Percentiles rank a stretch among this genome's conserved stretches.
Evolutionary conservation across 2,888 invertebrate species (phyloP).

Genomic region (Papilio demoleus): DNA sequence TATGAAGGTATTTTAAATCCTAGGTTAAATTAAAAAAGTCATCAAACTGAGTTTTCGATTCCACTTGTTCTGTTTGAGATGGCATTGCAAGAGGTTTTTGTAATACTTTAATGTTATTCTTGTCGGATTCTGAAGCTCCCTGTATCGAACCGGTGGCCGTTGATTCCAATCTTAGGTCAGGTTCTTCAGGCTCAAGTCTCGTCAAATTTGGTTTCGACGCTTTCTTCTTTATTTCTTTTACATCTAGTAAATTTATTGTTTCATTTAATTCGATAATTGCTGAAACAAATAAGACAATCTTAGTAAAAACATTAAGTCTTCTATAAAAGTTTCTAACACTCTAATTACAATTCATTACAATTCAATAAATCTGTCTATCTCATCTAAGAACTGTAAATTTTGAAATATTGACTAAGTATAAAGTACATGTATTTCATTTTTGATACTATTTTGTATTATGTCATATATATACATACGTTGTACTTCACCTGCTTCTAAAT

Average conservation of each 20-base stretch:
- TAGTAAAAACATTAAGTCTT: too few species aligned
- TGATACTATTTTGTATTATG: too few species aligned
- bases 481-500: constrained; percentile 5
- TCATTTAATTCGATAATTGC: constrained; percentile 4
- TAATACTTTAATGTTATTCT: constrained; percentile 45
- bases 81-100: constrained; percentile 42
- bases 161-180: neutral
- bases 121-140: constrained; percentile 40
- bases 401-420: too few species aligned
- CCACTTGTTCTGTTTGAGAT: constrained; percentile 9
- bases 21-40: constrained; percentile 22
- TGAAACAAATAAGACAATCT: too few species aligned
- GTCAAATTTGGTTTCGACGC: constrained; percentile 37
- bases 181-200: neutral
- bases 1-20: neutral
- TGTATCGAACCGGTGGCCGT: constrained; percentile 30
- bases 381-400: too few species aligned
- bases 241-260: constrained; percentile 39
- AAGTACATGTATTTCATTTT: too few species aligned
- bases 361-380: too few species aligned
- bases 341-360: too few species aligned
- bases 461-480: too few species aligned
- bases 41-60: constrained; percentile 10
- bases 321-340: too few species aligned
- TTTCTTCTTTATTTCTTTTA: constrained; percentile 49